These are phyloP conservation scores for Chromobotia macracanthus DNA, from an alignment of 2,797 vertebrate species.

Conservation along the genomic window DNA sequence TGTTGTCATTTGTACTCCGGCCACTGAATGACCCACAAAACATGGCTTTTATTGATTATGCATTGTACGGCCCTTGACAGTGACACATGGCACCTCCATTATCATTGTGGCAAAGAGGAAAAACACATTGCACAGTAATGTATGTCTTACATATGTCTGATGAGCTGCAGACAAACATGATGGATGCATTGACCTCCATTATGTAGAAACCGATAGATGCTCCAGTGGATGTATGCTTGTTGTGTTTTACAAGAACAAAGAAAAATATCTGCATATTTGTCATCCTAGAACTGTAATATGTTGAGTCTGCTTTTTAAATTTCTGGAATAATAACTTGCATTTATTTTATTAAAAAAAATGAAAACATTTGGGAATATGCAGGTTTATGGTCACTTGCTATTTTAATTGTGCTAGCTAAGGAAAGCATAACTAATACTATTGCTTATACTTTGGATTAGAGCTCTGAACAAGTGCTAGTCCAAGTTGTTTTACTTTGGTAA, in stretches of 20 bases:
- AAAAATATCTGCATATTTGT: conserved; percentile 13
- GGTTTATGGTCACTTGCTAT: background rate
- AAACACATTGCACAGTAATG: conserved; percentile 54
- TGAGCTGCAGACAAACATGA: conserved; percentile 54
- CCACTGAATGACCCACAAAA: conserved; percentile 62
- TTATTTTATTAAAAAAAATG: background rate
- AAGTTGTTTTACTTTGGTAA: background rate
- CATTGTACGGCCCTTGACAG: conserved; percentile 56
- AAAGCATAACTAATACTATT: background rate
- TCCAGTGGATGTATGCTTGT: conserved; percentile 11
- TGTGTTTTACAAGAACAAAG: background rate
- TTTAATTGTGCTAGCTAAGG: background rate
- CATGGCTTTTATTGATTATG: conserved; percentile 70
- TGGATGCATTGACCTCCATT: conserved; percentile 54
- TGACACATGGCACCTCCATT: conserved; percentile 62
- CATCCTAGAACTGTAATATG: conserved; percentile 5
- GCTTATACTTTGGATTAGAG: background rate
- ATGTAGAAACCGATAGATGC: conserved; percentile 15
- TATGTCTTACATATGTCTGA: conserved; percentile 59
- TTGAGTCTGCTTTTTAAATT: background rate
- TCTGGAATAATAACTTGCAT: background rate
- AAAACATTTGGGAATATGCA: background rate
- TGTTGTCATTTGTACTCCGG: conserved; percentile 71
- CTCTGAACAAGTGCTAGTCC: background rate
- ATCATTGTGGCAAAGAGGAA: conserved; percentile 61